phyloP scores from a whole-genome alignment of 2,797 vertebrate species.

The Fistularia commersonii region DNA sequence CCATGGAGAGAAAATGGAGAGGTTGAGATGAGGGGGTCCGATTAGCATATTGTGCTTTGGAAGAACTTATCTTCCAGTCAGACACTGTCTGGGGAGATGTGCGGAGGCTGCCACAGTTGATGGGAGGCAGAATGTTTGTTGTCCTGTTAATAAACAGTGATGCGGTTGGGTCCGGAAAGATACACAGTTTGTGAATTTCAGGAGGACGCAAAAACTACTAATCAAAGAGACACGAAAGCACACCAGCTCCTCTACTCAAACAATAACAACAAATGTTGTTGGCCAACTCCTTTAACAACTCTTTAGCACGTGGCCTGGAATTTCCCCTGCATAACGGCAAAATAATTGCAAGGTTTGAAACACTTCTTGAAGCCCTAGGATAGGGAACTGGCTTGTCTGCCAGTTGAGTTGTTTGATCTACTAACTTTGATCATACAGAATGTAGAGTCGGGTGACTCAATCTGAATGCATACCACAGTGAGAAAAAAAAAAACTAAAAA shows the following conservation, averaged over 20 bases:
- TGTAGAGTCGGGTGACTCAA: conserved; percentile 23
- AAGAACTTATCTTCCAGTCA: conserved; percentile 49
- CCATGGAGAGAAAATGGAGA: conserved; percentile 35
- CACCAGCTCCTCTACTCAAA: conserved; percentile 30
- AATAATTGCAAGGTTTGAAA: conserved; percentile 43
- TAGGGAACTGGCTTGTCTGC: conserved; percentile 47
- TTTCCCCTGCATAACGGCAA: conserved; percentile 22
- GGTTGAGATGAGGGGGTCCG: conserved; percentile 46
- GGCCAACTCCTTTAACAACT: conserved; percentile 32
- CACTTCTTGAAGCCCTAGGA: conserved; percentile 42
- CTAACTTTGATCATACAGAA: conserved; percentile 60
- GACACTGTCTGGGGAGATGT: conserved; percentile 58
- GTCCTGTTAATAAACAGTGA: conserved; percentile 69
- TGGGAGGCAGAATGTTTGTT: conserved; percentile 65
- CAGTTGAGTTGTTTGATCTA: conserved; percentile 54
- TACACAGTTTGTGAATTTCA: conserved; percentile 38
- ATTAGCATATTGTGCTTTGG: conserved; percentile 54
- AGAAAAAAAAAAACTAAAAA: conserved; percentile 5
- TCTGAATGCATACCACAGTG: conserved; percentile 27
- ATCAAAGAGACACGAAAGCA: conserved; percentile 33
- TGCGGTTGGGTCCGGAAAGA: conserved; percentile 48
- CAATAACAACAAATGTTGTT: conserved; percentile 31
- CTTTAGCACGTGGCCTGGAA: conserved; percentile 12
- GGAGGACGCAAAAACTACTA: conserved; percentile 18
- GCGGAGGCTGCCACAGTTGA: conserved; percentile 55